Evolutionary conservation across 2,113 vertebrate species (phyloP).

Genomic region (Hippocampus zosterae): DNA sequence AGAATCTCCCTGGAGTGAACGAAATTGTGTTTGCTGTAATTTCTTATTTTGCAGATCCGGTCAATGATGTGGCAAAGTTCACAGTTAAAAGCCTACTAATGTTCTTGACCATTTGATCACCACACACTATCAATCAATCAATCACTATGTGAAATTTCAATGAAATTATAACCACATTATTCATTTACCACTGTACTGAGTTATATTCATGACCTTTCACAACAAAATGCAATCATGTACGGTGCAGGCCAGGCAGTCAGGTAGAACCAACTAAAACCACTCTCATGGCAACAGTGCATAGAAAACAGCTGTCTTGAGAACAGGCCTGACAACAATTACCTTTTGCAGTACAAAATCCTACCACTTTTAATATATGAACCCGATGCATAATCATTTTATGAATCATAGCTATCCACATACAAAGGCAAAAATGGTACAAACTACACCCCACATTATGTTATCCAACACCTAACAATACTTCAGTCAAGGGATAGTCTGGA

Average conservation of each 20-base stretch:
- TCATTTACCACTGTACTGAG: neutral
- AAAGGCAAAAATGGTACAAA: neutral
- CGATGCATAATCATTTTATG: neutral
- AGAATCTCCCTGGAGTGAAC: no score
- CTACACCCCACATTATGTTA: neutral
- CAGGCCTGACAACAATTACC: neutral
- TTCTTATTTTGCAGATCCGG: no score
- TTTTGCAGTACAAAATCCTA: neutral
- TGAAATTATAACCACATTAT: slow-evolving; percentile 1
- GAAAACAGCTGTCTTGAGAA: neutral
- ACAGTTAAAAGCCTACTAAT: neutral
- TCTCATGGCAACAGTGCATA: neutral
- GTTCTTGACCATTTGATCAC: neutral
- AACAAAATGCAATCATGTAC: neutral
- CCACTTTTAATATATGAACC: neutral
- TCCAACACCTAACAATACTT: neutral
- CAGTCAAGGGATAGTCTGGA: neutral
- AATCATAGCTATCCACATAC: neutral
- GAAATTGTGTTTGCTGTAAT: no score
- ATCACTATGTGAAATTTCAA: neutral
- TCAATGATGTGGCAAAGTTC: no score
- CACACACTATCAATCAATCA: neutral
- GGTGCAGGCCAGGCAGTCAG: slow-evolving; percentile 17
- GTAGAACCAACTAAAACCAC: neutral
- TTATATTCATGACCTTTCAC: slow-evolving; percentile 6